Evolutionary conservation across 2,113 vertebrate species (phyloP).

Genomic region (Salminus brasiliensis): DNA sequence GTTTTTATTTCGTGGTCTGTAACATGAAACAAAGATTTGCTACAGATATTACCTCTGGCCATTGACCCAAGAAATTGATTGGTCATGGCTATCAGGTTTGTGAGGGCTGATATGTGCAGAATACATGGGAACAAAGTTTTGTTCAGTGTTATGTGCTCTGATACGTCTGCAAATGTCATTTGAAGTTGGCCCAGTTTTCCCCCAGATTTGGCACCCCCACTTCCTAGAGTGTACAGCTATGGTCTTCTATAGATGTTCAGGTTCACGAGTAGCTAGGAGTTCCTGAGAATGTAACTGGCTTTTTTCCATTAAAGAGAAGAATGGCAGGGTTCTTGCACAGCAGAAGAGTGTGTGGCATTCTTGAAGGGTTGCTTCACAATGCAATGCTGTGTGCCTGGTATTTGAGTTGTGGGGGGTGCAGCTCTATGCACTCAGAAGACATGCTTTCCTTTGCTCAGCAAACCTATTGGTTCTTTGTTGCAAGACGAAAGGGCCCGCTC

Average conservation of each 20-base stretch:
- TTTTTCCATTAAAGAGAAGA: neutral
- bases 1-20: neutral
- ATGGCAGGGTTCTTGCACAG: neutral
- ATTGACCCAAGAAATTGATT: slow-evolving; percentile 15
- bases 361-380: neutral
- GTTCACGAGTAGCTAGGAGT: neutral
- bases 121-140: neutral
- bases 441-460: neutral
- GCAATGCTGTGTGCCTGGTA: neutral
- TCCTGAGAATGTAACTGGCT: neutral
- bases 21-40: neutral
- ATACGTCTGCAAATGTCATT: slow-evolving; percentile 14
- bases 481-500: too few relatives aligned
- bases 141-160: neutral
- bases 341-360: neutral
- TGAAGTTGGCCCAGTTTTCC: neutral
- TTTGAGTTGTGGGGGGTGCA: neutral
- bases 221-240: neutral
- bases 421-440: neutral
- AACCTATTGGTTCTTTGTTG: neutral
- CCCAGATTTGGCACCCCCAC: neutral
- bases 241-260: neutral
- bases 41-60: neutral
- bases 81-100: slow-evolving; percentile 26
- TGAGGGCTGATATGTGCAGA: slow-evolving; percentile 15